Evolutionary conservation across 2,113 vertebrate species (phyloP), one percentile per base, ranked within the genome.

Genomic region (Agapornis roseicollis): DNA sequence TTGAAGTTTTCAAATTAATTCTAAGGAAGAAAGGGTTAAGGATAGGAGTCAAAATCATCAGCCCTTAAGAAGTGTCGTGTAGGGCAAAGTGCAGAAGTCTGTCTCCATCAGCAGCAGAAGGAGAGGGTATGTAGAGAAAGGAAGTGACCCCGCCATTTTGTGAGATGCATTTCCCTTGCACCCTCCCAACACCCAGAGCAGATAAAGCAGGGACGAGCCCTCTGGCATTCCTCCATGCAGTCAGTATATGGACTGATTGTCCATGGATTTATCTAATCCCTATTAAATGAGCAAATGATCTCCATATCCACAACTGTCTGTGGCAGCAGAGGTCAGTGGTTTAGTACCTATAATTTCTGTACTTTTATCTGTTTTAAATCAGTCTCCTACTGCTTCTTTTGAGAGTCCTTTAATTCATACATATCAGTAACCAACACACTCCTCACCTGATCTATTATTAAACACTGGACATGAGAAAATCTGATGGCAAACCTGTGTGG

Each of bases 81-180:
- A 53, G 39, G 31, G 39, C 3, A 6, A 88, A 53, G n/a, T 3
- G 1, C 11, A 58, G n/a, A 63, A 58, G 25, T 11, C 10, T 39
- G 17, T 23, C 11, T 7, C 7, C 10, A 35, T 35, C 10, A 4
- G 2, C 33, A 22, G 63, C 23, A 1, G 1, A 72, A 64, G 42
- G 31, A 92, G 20, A 44, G 28, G 35, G 17, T 41, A 7, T 0
- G 1, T 5, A n/a, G 4, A 37, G 50, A 85, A 73, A 49, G 29
- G 24, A 39, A 49, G 28, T 29, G 37, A 66, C 29, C 17, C 41
- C 29, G 44, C 11, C 44, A 29, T 52, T 56, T 9, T 41, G 23
- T 29, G n/a, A 65, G 12, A 22, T 50, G 23, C 39, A 64, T 33
- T 92, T 94, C 28, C 17, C 29, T 49, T 37, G 5, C 22, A 46